Conservation (phyloP, 2,797 vertebrate genomes). For the Enteromius anoplus region DNA sequence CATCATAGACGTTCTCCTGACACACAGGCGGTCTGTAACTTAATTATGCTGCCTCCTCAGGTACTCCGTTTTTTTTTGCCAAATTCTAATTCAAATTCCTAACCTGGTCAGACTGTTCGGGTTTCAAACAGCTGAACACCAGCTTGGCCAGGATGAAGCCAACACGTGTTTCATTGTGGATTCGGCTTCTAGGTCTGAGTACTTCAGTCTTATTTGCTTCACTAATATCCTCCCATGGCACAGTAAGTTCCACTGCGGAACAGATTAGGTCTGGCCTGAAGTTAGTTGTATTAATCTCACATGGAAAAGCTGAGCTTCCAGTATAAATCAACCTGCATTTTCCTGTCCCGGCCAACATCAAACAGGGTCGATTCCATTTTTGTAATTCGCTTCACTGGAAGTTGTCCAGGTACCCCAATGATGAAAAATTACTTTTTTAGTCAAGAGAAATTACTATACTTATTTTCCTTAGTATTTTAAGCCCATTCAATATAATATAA, state of each 20-base stretch:
- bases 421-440: neutral
- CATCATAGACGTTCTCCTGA: neutral
- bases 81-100: neutral
- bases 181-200: neutral
- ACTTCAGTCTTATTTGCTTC: neutral
- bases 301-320: neutral
- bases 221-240: neutral
- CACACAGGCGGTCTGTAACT: neutral
- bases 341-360: neutral
- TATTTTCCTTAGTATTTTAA: neutral
- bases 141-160: neutral
- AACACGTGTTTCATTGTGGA: neutral
- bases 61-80: neutral
- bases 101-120: neutral
- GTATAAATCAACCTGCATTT: neutral
- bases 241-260: neutral
- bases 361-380: neutral
- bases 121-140: neutral
- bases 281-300: neutral
- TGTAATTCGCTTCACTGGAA: neutral
- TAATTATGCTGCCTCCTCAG: slow-evolving; percentile 7
- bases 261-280: neutral
- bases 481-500: neutral
- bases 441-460: neutral
- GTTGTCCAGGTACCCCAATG: neutral